Evolutionary conservation across 2,797 vertebrate species (phyloP).

Genomic region (Chrosomus eos): DNA sequence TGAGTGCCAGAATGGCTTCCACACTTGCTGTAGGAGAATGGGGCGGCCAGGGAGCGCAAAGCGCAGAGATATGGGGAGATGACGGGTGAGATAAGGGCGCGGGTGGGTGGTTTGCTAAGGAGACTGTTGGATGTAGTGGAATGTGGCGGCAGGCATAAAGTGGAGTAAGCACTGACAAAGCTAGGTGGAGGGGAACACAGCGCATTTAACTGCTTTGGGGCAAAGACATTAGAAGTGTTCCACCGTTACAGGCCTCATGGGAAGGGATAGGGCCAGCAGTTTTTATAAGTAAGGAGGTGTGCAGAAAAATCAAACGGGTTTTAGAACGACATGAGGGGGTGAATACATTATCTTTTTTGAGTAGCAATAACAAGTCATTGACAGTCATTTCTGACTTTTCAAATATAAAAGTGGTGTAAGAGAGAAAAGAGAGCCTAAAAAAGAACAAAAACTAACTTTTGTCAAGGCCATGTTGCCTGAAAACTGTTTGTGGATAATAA

Average conservation of each 20-base stretch:
- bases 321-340: neutral
- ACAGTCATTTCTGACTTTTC: neutral
- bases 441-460: neutral
- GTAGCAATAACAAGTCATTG: neutral
- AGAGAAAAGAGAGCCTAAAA: neutral
- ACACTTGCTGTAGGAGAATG: constrained; percentile 38
- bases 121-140: constrained; percentile 6
- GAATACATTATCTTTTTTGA: neutral
- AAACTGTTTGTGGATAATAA: neutral
- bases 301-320: neutral
- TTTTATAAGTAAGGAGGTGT: constrained; percentile 10
- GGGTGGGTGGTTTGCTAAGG: constrained; percentile 15
- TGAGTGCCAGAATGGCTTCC: constrained; percentile 68
- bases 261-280: constrained; percentile 19
- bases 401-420: neutral
- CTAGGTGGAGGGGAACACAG: constrained; percentile 8
- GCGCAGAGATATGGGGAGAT: constrained; percentile 56
- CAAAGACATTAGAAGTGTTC: neutral
- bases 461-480: neutral
- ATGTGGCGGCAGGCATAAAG: constrained; percentile 26
- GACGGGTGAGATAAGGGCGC: constrained; percentile 30
- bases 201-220: neutral
- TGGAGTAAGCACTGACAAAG: constrained; percentile 20
- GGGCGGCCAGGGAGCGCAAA: constrained; percentile 50
- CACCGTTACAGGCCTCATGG: neutral